These are phyloP conservation scores for Atlantisia rogersi DNA, from an alignment of 2,113 vertebrate species.

Conservation along the genomic window DNA sequence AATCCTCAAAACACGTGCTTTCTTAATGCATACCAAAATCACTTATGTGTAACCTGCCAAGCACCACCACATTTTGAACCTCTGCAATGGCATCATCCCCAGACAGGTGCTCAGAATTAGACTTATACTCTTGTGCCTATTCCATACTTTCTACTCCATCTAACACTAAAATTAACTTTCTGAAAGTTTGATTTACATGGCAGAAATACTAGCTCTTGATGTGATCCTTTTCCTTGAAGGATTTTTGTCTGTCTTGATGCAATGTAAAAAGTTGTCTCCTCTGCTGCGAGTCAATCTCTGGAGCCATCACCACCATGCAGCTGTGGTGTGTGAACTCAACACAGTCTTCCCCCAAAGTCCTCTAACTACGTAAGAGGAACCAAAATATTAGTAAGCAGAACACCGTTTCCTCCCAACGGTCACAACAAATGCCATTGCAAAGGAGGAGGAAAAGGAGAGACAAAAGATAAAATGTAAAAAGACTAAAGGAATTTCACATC, in stretches of 20 bases:
- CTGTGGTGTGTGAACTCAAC: neutral
- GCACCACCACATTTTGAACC: neutral
- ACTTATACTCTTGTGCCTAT: neutral
- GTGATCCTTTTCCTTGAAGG: neutral
- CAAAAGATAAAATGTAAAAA: slow-evolving; percentile 10
- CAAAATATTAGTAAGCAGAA: slow-evolving; percentile 39
- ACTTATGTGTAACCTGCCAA: neutral
- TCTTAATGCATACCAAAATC: neutral
- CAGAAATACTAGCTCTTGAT: neutral
- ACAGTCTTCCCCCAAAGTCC: neutral
- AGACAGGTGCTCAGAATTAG: neutral
- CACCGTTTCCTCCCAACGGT: slow-evolving; percentile 1
- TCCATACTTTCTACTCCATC: neutral
- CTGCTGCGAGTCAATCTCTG: neutral
- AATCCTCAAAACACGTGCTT: neutral
- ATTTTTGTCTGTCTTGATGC: neutral
- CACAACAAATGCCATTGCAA: neutral
- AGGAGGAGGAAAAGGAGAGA: neutral
- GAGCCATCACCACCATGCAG: neutral
- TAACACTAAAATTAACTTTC: neutral
- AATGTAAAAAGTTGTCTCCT: neutral
- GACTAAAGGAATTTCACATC: neutral
- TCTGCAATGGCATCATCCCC: neutral
- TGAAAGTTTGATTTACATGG: neutral
- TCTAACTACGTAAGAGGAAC: neutral